Conservation (phyloP, 2,888 invertebrate species). For the Eurytoma adleriae region DNA sequence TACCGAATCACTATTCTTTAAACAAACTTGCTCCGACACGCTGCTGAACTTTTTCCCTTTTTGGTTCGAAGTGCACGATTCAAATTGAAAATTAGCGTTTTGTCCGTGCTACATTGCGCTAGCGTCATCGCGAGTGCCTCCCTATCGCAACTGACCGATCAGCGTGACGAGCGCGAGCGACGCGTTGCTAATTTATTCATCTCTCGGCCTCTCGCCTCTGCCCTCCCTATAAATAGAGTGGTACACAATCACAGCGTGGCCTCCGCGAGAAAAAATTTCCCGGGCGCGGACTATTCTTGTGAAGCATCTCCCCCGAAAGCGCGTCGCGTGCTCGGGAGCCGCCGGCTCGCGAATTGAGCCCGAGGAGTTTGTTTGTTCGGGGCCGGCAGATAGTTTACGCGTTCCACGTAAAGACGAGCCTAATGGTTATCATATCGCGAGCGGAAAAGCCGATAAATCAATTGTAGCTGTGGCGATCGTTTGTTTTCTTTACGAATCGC, state of each 20-base stretch:
- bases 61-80: conserved; percentile 23
- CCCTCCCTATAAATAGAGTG: conserved; percentile 47
- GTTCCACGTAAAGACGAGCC: neutral
- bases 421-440: conserved; percentile 33
- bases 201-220: neutral
- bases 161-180: neutral
- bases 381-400: conserved; percentile 11
- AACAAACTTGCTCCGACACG: conserved; percentile 28
- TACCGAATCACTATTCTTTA: conserved; percentile 12
- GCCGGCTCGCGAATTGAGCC: neutral
- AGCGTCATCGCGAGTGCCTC: conserved; percentile 26
- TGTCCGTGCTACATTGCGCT: neutral
- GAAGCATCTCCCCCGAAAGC: conserved; percentile 10
- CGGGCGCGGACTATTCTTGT: conserved; percentile 45
- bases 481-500: neutral
- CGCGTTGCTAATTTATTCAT: conserved; percentile 38
- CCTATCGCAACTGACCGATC: conserved; percentile 38
- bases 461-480: neutral
- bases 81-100: conserved; percentile 48
- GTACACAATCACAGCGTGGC: neutral
- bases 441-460: conserved; percentile 51
- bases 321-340: conserved; percentile 15
- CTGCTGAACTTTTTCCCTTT: neutral
- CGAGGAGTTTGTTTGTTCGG: conserved; percentile 13
- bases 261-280: conserved; percentile 22